Evolutionary conservation across 35 echinoderm and acorn worm species (phyloP).

Genomic region (Eucidaris tribuloides): DNA sequence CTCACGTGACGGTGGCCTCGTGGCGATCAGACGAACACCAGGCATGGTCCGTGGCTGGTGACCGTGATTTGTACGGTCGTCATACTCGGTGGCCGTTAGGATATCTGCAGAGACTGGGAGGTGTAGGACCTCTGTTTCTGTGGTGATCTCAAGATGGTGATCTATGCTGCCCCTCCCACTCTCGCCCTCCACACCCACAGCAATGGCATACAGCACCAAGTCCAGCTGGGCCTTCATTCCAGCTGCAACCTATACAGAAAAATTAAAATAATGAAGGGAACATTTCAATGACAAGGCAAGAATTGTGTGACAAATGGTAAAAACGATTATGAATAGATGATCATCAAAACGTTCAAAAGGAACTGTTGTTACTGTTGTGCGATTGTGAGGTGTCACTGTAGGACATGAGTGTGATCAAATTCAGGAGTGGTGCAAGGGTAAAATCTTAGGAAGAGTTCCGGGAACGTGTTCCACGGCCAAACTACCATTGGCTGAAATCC

Average conservation of each 20-base stretch:
- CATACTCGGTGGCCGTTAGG: slow-evolving; percentile 82
- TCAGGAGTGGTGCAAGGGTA: too few relatives aligned
- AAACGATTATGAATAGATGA: too few relatives aligned
- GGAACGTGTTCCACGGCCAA: too few relatives aligned
- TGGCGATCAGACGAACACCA: slow-evolving; percentile 73
- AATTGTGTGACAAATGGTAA: too few relatives aligned
- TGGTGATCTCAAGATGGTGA: slow-evolving; percentile 89
- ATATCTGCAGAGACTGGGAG: slow-evolving; percentile 86
- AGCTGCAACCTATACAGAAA: slow-evolving; percentile 88
- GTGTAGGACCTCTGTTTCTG: slow-evolving; percentile 72
- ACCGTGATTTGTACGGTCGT: slow-evolving; percentile 59
- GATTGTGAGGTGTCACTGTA: too few relatives aligned
- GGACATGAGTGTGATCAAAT: too few relatives aligned
- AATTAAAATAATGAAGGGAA: too few relatives aligned
- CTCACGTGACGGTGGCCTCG: slow-evolving; percentile 84
- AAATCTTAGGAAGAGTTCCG: too few relatives aligned
- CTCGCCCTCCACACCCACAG: slow-evolving; percentile 81
- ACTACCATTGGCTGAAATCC: too few relatives aligned
- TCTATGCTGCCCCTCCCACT: slow-evolving; percentile 78
- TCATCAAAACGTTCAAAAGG: too few relatives aligned
- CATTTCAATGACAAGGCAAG: too few relatives aligned
- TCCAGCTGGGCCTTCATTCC: slow-evolving; percentile 84
- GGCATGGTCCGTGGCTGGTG: slow-evolving; percentile 33
- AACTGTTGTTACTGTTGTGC: too few relatives aligned
- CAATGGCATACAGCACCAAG: slow-evolving; percentile 76